phyloP scores from a whole-genome alignment of 2,113 vertebrate genomes.

The Formicarius rufipectus region DNA sequence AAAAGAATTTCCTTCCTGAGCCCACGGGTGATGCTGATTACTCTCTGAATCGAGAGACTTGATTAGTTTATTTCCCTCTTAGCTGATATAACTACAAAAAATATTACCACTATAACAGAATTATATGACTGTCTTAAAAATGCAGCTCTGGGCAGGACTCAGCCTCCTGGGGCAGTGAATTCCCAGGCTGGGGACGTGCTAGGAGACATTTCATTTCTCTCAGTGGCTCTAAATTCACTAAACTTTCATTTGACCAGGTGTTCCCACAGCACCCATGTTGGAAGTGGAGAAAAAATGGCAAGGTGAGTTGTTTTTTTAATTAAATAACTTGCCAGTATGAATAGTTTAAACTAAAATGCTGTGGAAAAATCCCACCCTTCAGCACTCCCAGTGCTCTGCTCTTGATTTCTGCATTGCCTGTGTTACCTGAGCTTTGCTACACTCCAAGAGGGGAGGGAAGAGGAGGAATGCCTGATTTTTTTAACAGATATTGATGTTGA shows the following conservation, averaged over 20 bases:
- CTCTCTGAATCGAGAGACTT: background rate
- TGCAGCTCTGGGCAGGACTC: background rate
- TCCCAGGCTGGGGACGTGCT: background rate
- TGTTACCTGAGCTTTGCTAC: background rate
- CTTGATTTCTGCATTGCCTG: background rate
- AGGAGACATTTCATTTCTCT: background rate
- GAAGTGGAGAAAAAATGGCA: background rate
- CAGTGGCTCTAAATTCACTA: background rate
- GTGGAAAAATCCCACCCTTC: background rate
- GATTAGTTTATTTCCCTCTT: conserved; percentile 3
- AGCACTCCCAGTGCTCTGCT: background rate
- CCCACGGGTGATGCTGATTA: background rate
- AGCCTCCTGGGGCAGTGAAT: background rate
- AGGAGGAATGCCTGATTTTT: background rate
- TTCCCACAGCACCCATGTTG: background rate
- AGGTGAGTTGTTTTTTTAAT: background rate
- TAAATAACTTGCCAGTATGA: background rate
- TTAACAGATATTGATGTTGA: background rate
- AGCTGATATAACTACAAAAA: background rate
- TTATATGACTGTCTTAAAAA: conserved; percentile 2
- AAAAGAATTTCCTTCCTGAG: background rate
- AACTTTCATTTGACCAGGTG: background rate
- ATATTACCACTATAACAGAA: conserved; percentile 20
- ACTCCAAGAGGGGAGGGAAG: background rate
- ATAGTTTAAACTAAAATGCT: background rate